Evolutionary conservation across 1,140 invertebrate genomes (phyloP), one percentile per base, ranked within the genome.

Genomic region (Ylistrum balloti): DNA sequence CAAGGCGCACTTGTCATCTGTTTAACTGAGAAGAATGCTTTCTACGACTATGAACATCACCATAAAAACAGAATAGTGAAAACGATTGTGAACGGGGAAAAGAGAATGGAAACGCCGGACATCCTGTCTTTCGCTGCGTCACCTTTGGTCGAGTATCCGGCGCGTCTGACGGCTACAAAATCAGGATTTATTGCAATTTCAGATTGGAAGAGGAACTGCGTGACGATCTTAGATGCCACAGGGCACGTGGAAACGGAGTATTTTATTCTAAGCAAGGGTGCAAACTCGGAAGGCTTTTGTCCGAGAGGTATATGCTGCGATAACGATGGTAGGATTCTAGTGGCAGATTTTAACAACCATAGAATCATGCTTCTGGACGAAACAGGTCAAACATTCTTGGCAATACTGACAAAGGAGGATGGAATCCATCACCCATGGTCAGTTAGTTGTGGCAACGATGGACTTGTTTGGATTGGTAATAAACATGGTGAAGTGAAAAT

Each of bases 21-120:
- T 41, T 33, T 90, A 35, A 92, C 91, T 22, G 91, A 92, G 88
- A 92, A 92, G 86, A 92, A 92, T 87, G 91, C 91, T 7, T 92
- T 92, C 34, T 92, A 90, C 48, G 91, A 92, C 32, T 89, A 92
- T 85, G 91, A 92, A 88, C 33, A 33, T 22, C 90, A 48, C 20
- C 91, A 92, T 56, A 90, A 89, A 28, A 92, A 92, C 34, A 88
- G 89, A 87, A 86, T 92, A 13, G 91, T 92, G 1, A 85, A 88
- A n/a, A 89, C 33, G 10, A 87, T 92, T 17, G 48, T 87, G 28
- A 45, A 85, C 38, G 86, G 88, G 34, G 35, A 56, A 45, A 88
- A 90, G 33, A 22, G 86, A 48, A 89, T 88, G 85, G 91, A 92
- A 90, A 41, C 85, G 10, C 88, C 91, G 15, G 56, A 92, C 34